Conservation (phyloP, 2,888 invertebrate species). For the Panopea generosa region DNA sequence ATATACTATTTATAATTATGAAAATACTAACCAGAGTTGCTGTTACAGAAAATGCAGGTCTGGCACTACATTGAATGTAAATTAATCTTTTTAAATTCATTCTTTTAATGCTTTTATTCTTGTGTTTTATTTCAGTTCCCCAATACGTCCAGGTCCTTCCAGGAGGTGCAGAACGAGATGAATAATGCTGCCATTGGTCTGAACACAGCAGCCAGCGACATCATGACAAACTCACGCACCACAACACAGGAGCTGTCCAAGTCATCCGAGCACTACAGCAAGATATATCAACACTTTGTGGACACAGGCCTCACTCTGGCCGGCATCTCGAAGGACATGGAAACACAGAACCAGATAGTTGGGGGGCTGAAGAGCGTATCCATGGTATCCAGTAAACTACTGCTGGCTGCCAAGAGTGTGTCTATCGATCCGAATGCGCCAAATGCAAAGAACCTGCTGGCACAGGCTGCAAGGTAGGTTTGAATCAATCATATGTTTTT, state of each 20-base stretch:
- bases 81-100: too few relatives aligned
- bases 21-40: too few relatives aligned
- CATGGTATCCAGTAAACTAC: constrained; percentile 93
- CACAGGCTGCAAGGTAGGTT: constrained; percentile 90
- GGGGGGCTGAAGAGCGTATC: constrained; percentile 95
- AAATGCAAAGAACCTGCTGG: constrained; percentile 95
- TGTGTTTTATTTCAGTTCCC: constrained; percentile 89
- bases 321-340: constrained; percentile 88
- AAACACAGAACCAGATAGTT: constrained; percentile 93
- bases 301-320: constrained; percentile 85
- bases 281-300: constrained; percentile 92
- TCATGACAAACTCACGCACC: constrained; percentile 91
- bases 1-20: too few relatives aligned
- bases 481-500: too few relatives aligned
- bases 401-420: constrained; percentile 94
- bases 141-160: constrained; percentile 85
- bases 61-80: too few relatives aligned
- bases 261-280: constrained; percentile 90
- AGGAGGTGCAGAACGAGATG: constrained; percentile 93
- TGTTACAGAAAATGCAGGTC: too few relatives aligned
- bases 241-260: constrained; percentile 89
- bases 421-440: constrained; percentile 95
- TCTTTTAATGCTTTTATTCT: too few relatives aligned
- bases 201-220: constrained; percentile 93
- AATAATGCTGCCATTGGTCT: constrained; percentile 93